phyloP scores from a whole-genome alignment of 2,888 invertebrate genomes.

The Margaritifera margaritifera region DNA sequence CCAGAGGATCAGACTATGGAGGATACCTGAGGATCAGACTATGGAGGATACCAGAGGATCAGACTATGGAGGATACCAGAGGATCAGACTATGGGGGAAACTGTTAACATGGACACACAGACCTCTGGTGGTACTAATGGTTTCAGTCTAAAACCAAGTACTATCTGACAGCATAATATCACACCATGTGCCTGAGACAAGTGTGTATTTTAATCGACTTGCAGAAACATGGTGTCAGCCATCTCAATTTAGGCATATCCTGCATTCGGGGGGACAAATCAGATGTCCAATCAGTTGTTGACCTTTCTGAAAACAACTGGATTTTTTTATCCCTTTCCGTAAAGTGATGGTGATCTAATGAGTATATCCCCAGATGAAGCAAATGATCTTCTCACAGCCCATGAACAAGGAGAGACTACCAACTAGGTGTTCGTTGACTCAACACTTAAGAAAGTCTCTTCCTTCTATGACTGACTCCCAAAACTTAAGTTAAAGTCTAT shows the following conservation, averaged over 20 bases:
- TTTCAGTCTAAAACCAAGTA: slow-evolving; percentile 20
- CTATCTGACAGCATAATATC: slow-evolving; percentile 33
- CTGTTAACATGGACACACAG: slow-evolving; percentile 36
- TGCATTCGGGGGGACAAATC: slow-evolving; percentile 6
- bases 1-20: too few relatives aligned
- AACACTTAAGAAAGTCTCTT: too few relatives aligned
- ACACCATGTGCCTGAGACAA: slow-evolving; percentile 14
- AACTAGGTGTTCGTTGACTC: too few relatives aligned
- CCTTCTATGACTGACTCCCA: slow-evolving; percentile 25
- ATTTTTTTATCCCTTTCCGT: slow-evolving; percentile 24
- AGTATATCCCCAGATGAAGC: slow-evolving; percentile 18
- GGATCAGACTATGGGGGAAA: slow-evolving; percentile 30
- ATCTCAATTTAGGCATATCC: slow-evolving; percentile 2
- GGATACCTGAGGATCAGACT: slow-evolving; percentile 33
- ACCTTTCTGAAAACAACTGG: slow-evolving; percentile 22
- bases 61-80: slow-evolving; percentile 31
- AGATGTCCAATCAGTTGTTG: slow-evolving; percentile 4
- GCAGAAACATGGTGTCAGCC: neutral
- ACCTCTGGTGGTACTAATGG: slow-evolving; percentile 30
- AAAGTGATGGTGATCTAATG: slow-evolving; percentile 12
- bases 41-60: slow-evolving; percentile 36
- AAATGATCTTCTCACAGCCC: slow-evolving; percentile 10
- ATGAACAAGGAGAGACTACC: too few relatives aligned
- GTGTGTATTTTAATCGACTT: too few relatives aligned
- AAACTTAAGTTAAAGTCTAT: slow-evolving; percentile 32